Evolutionary conservation across 2,888 invertebrate species (phyloP).

Genomic region (Ellobium chinense): DNA sequence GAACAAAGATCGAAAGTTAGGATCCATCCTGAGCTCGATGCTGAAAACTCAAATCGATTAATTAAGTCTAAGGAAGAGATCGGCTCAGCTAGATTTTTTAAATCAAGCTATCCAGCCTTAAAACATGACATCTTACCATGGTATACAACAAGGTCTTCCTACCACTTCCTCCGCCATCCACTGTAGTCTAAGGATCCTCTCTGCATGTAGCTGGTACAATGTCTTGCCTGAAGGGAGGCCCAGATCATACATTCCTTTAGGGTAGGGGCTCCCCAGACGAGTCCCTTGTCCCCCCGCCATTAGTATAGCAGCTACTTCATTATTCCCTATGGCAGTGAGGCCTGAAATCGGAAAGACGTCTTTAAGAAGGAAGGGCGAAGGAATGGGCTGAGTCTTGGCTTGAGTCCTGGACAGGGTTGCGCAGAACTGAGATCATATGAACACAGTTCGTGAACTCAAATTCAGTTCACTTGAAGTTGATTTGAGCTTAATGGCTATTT

Average conservation of each 20-base stretch:
- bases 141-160: slow-evolving; percentile 80
- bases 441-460: too few species aligned
- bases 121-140: slow-evolving; percentile 79
- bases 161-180: slow-evolving; percentile 86
- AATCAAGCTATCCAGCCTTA: background rate
- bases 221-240: slow-evolving; percentile 93
- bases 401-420: too few species aligned
- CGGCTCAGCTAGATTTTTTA: background rate
- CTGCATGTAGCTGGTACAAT: slow-evolving; percentile 97
- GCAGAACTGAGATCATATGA: too few species aligned
- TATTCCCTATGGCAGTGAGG: slow-evolving; percentile 77
- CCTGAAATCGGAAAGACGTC: too few species aligned
- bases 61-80: too few species aligned
- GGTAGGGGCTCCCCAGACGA: slow-evolving; percentile 93
- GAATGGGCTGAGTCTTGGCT: too few species aligned
- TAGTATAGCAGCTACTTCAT: slow-evolving; percentile 87
- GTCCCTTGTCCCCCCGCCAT: slow-evolving; percentile 99
- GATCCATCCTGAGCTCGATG: too few species aligned
- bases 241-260: slow-evolving; percentile 98
- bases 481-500: too few species aligned
- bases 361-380: too few species aligned
- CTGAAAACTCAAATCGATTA: too few species aligned
- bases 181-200: slow-evolving; percentile 90
- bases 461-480: too few species aligned
- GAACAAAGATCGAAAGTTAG: too few species aligned